These are phyloP conservation scores for Halyomorpha halys DNA, from an alignment of 1,140 invertebrate genomes.

Conservation along the genomic window DNA sequence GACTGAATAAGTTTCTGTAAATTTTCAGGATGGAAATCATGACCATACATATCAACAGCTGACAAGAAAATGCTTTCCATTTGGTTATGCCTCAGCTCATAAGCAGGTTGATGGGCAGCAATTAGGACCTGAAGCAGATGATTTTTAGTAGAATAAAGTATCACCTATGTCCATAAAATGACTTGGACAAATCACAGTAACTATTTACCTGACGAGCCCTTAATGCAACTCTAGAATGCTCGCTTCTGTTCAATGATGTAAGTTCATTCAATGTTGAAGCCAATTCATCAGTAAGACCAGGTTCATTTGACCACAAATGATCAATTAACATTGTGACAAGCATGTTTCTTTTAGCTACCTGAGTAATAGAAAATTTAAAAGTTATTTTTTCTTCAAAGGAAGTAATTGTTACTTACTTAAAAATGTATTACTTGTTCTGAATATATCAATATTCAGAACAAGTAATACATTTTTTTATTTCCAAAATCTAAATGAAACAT, in stretches of 20 bases:
- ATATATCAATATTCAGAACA: too few relatives aligned
- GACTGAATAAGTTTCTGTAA: constrained; percentile 93
- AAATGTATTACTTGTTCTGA: too few relatives aligned
- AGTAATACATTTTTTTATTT: too few relatives aligned
- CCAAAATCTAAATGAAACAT: too few relatives aligned
- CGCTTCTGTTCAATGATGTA: constrained; percentile 84
- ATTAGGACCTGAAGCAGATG: constrained; percentile 69
- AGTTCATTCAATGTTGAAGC: constrained; percentile 83
- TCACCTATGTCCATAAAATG: constrained; percentile 1
- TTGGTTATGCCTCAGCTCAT: constrained; percentile 93
- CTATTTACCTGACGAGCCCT: constrained; percentile 64
- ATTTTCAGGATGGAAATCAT: constrained; percentile 95
- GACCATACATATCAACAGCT: constrained; percentile 95
- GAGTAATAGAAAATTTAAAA: constrained; percentile 18
- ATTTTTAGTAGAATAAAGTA: neutral
- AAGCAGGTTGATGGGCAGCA: constrained; percentile 92
- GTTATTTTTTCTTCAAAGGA: too few relatives aligned
- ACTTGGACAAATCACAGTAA: constrained; percentile 5
- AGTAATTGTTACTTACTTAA: too few relatives aligned
- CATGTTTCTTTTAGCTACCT: constrained; percentile 75
- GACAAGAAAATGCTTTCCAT: constrained; percentile 98
- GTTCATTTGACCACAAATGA: constrained; percentile 91
- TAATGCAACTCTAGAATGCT: constrained; percentile 90
- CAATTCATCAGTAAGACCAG: constrained; percentile 89
- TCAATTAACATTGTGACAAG: constrained; percentile 82